Evolutionary conservation across 2,888 invertebrate species (phyloP), one percentile per base, ranked within the genome.

Genomic region (Aricia artaxerxes): DNA sequence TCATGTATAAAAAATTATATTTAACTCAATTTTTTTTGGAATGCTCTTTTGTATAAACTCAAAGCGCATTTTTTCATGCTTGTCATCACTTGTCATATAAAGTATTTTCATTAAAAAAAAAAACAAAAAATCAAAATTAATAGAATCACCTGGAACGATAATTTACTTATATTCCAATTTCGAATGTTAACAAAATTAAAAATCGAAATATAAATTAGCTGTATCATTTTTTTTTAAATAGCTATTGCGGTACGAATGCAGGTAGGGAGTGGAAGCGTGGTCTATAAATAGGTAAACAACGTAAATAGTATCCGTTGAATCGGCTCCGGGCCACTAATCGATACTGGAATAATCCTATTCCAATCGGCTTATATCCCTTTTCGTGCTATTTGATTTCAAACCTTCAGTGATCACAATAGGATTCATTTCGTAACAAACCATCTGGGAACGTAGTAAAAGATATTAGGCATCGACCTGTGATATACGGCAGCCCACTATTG

Each of bases 281-380:
- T 89, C 91, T 94, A 94, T 94, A 94, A 94, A 94, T 94, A 93
- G 93, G 92, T 93, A 93, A 93, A 89, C 89, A 92, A 91, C 91
- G 91, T 92, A 94, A 94, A 94, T 93, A 93, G 92, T 90, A 90
- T 86, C 90, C 88, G 90, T 91, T 92, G 92, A 93, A 93, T 94
- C 90, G 92, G 87, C 91, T 88, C 87, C 86, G 88, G 88, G 88
- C 88, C 87, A 89, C 92, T 91, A 94, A 94, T 94, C 94, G 92
- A 94, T 94, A 94, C 90, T 81, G 81, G 83, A 84, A 85, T 85
- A 81, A 83, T 81, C 83, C 83, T 82, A 81, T 77, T 78, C 82
- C 82, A 83, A 86, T 83, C 82, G 86, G 82, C 87, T 80, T 84
- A 91, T 87, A 85, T 84, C 82, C 83, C 75, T n/a, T 16, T 4